phyloP scores from a whole-genome alignment of 2,113 vertebrate species.

The Odocoileus hemionus region DNA sequence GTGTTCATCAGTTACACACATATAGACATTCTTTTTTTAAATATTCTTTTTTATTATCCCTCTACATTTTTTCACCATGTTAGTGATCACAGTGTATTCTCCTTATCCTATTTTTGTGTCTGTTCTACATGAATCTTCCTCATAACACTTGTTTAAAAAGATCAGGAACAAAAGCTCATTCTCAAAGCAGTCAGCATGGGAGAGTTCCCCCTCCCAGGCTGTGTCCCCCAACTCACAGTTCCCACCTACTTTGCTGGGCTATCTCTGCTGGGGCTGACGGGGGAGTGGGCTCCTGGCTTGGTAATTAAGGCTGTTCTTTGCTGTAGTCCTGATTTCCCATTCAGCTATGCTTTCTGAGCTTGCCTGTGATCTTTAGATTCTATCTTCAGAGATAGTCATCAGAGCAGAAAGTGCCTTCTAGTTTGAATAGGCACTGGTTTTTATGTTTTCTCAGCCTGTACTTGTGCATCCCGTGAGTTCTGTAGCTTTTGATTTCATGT shows the following conservation, averaged over 20 bases:
- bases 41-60: background rate
- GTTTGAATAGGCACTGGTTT: too few relatives aligned
- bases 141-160: background rate
- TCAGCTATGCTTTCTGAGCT: background rate
- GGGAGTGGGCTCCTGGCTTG: background rate
- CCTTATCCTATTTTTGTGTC: background rate
- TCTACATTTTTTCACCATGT: background rate
- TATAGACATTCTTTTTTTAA: background rate
- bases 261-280: background rate
- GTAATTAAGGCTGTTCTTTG: background rate
- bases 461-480: background rate
- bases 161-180: background rate
- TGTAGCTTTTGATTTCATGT: background rate
- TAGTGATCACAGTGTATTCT: background rate
- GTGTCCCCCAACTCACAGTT: background rate
- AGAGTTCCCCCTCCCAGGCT: too few relatives aligned
- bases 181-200: background rate
- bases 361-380: fast-evolving
- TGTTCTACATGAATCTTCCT: background rate
- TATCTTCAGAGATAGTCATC: background rate
- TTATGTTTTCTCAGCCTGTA: background rate
- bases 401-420: background rate
- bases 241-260: background rate
- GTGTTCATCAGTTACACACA: background rate
- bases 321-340: fast-evolving